phyloP scores from a whole-genome alignment of 1,140 invertebrate genomes.

The Myzus persicae region DNA sequence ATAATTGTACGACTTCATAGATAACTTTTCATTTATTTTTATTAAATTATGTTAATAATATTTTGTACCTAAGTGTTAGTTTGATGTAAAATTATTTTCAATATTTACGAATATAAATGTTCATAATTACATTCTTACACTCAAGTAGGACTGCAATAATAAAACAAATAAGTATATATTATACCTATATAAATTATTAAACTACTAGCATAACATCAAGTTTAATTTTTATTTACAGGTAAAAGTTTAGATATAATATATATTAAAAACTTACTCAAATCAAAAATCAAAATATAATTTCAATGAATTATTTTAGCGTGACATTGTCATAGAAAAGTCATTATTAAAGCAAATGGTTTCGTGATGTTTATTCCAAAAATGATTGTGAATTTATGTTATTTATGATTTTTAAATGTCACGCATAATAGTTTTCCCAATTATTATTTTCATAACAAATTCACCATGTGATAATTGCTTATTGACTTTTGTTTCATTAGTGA shows the following conservation, averaged over 20 bases:
- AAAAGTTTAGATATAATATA: constrained; percentile 6
- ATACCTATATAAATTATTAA: not conserved
- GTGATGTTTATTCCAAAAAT: not conserved
- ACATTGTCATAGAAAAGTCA: not conserved
- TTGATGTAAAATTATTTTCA: not conserved
- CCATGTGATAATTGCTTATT: not conserved
- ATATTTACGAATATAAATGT: not conserved
- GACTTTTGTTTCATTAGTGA: not conserved
- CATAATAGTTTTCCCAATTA: not conserved
- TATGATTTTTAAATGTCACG: constrained; percentile 9
- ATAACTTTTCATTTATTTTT: too few species aligned
- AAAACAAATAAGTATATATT: not conserved
- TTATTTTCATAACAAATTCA: not conserved
- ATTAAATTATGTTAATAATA: too few species aligned
- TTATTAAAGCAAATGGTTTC: constrained; percentile 12
- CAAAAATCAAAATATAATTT: not conserved
- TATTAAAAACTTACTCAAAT: constrained; percentile 22
- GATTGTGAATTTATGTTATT: constrained; percentile 17
- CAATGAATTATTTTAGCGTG: constrained; percentile 19
- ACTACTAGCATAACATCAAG: not conserved
- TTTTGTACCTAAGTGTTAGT: too few species aligned
- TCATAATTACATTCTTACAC: not conserved
- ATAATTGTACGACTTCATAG: not conserved
- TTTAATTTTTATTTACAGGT: not conserved
- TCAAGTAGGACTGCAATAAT: not conserved